Base-by-base conservation (phyloP, 2,797 vertebrate species). In the Enteromius treurensis region DNA sequence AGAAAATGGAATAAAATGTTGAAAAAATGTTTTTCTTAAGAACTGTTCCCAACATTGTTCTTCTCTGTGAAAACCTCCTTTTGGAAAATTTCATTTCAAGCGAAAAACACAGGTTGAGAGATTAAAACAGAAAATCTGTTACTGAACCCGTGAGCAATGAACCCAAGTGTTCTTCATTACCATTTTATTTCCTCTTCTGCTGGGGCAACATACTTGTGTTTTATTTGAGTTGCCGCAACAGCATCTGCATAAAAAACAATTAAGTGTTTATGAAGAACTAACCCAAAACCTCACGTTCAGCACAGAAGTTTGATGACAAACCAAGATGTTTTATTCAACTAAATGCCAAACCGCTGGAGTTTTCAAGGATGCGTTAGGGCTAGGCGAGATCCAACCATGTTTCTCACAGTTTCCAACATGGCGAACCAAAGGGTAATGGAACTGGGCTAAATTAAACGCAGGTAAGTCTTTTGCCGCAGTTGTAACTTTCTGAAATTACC, bases 401-500 rank as follows among this genome's bases (percentile, higher is more conserved):
- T 84, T 75, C 70, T 49, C 67, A 40, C 64, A 1, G 42, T 83
- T 74, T 82, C 81, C 64, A 70, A 79, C 76, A 76, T 26, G 13
- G 76, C 17, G 13, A 15, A 81, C 47, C 29, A 17, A 4, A 73
- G n/a, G 47, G 62, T 14, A 37, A 45, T 37, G 53, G 42, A 74
- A 83, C 65, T 45, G 42, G 37, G 67, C 53, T 75, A 83, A 80
- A 83, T 62, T 78, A 69, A 83, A 70, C n/a, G 8, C 11, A 74
- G 67, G 69, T 70, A 62, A 76, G 75, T 75, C 45, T 37, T 58
- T 37, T 1, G 21, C 65, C 21, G 67, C 42, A 3, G 53, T 26
- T 77, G 21, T 42, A 76, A 60, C 92, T 93, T 91, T 77, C 79
- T 87, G 80, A 90, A 89, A 90, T 90, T 85, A 89, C 85, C 71